phyloP scores from a whole-genome alignment of 2,888 invertebrate genomes.

The Lobophora halterata region DNA sequence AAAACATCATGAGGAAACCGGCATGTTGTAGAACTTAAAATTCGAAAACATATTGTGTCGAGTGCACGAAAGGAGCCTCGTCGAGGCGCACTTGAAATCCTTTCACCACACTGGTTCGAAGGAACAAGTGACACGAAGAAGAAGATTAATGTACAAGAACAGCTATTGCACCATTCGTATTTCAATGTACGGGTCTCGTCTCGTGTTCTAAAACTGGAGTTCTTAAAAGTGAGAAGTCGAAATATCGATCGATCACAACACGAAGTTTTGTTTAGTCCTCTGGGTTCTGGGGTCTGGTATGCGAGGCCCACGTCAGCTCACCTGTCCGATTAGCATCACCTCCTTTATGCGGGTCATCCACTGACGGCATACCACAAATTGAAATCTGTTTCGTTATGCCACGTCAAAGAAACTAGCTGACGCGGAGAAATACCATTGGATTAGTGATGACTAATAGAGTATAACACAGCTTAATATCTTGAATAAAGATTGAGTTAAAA shows the following conservation, averaged over 20 bases:
- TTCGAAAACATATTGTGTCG: too few relatives aligned
- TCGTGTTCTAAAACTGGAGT: conserved; percentile 37
- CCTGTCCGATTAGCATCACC: conserved; percentile 79
- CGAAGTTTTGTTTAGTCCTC: conserved; percentile 45
- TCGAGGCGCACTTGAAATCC: too few relatives aligned
- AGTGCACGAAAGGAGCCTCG: too few relatives aligned
- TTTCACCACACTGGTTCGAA: too few relatives aligned
- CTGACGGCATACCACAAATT: conserved; percentile 62
- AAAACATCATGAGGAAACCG: too few relatives aligned
- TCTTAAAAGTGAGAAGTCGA: conserved; percentile 43
- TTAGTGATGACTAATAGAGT: conserved; percentile 67
- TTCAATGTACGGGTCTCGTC: too few relatives aligned
- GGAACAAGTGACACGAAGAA: too few relatives aligned
- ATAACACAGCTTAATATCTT: not conserved
- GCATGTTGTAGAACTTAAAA: too few relatives aligned
- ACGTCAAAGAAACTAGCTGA: conserved; percentile 67
- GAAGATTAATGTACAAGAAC: too few relatives aligned
- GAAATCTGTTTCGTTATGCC: conserved; percentile 76
- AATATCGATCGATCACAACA: conserved; percentile 61
- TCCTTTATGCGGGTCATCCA: conserved; percentile 68
- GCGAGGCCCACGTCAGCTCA: conserved; percentile 60
- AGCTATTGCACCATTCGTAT: too few relatives aligned
- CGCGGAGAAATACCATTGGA: conserved; percentile 58
- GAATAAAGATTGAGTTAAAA: too few relatives aligned
- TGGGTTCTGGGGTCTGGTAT: conserved; percentile 37